These are phyloP conservation scores for Setophaga petechia DNA, from an alignment of 2,113 vertebrate genomes.

Conservation along the genomic window DNA sequence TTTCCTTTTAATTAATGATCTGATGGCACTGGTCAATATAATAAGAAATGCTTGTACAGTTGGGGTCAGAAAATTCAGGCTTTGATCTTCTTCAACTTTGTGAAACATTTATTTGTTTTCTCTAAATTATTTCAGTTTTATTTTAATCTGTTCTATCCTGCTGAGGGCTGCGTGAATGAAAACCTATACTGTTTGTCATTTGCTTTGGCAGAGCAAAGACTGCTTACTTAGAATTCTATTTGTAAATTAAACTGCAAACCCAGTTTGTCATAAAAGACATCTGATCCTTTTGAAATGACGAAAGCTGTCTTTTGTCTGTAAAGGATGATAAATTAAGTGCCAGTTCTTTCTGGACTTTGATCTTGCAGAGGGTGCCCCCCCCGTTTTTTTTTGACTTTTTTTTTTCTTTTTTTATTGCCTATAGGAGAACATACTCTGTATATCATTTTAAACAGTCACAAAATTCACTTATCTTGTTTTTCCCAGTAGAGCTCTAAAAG, in stretches of 20 bases:
- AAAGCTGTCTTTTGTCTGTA: slow-evolving; percentile 91
- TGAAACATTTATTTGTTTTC: slow-evolving; percentile 88
- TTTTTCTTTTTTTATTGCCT: slow-evolving; percentile 58
- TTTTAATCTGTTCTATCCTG: slow-evolving; percentile 80
- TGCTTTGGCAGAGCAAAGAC: slow-evolving; percentile 74
- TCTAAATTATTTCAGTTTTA: slow-evolving; percentile 85
- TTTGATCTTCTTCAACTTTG: slow-evolving; percentile 85
- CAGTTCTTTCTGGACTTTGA: slow-evolving; percentile 88
- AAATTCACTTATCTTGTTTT: slow-evolving; percentile 59
- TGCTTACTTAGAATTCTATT: slow-evolving; percentile 84
- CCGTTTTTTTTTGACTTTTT: fast-evolving
- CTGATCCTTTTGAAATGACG: slow-evolving; percentile 89
- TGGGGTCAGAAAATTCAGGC: slow-evolving; percentile 87
- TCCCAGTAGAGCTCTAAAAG: neutral
- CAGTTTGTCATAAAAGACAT: slow-evolving; percentile 90
- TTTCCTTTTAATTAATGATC: slow-evolving; percentile 97
- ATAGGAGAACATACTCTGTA: slow-evolving; percentile 81
- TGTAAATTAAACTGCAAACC: slow-evolving; percentile 91
- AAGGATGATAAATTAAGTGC: slow-evolving; percentile 94
- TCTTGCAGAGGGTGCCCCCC: slow-evolving; percentile 66
- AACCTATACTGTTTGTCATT: slow-evolving; percentile 77
- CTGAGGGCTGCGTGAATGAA: slow-evolving; percentile 74
- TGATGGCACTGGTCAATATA: slow-evolving; percentile 92
- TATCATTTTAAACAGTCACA: slow-evolving; percentile 81
- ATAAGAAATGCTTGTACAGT: slow-evolving; percentile 88